phyloP scores from a whole-genome alignment of 2,888 invertebrate genomes.

The Saturnia pavonia region DNA sequence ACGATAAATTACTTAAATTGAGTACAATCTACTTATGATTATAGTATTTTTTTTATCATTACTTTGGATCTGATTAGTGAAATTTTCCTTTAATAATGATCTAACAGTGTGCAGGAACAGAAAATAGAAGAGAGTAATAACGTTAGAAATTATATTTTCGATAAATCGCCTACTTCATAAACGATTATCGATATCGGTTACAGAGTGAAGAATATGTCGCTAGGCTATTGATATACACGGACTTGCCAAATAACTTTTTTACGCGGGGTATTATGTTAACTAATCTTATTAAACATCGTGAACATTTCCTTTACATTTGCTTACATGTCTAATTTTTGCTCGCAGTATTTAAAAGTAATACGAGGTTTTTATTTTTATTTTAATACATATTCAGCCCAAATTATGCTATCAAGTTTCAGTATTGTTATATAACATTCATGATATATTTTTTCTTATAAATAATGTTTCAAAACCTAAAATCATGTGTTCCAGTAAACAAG shows the following conservation, averaged over 20 bases:
- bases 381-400: background rate
- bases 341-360: background rate
- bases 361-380: background rate
- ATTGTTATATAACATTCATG: background rate
- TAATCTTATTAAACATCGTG: background rate
- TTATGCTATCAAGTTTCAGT: background rate
- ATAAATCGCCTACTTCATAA: background rate
- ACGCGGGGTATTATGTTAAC: background rate
- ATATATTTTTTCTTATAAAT: background rate
- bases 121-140: background rate
- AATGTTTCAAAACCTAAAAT: background rate
- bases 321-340: background rate
- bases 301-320: background rate
- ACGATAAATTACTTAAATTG: background rate
- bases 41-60: background rate
- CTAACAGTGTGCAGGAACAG: background rate
- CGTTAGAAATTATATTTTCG: background rate
- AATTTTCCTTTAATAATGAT: background rate
- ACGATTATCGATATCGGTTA: constrained; percentile 1
- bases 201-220: background rate
- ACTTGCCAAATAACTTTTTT: constrained; percentile 15
- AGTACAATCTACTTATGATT: background rate
- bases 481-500: background rate
- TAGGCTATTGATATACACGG: background rate
- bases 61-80: background rate